phyloP scores from a whole-genome alignment of 2,113 vertebrate species.

The Fregetta grallaria region DNA sequence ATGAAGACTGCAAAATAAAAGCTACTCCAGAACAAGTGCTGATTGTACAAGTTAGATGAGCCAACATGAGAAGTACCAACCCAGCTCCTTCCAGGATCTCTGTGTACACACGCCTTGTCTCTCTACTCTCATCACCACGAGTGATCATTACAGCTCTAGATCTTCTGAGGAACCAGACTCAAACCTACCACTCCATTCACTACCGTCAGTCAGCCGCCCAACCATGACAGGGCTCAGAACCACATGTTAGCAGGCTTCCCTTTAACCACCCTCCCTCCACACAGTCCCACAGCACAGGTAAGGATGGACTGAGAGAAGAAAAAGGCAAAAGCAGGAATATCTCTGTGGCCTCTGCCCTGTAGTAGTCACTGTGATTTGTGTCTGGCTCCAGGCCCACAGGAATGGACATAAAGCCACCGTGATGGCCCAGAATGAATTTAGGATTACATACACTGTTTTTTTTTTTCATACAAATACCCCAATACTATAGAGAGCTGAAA shows the following conservation, averaged over 20 bases:
- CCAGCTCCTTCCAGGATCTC: not conserved
- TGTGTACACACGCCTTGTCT: not conserved
- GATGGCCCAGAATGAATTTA: not conserved
- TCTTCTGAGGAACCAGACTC: not conserved
- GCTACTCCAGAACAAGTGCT: not conserved
- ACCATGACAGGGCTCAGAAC: rapidly evolving
- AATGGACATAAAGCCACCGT: not conserved
- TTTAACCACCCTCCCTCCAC: not conserved
- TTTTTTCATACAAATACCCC: not conserved
- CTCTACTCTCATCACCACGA: not conserved
- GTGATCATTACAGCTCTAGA: not conserved
- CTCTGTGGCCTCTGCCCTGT: not conserved
- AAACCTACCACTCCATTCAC: not conserved
- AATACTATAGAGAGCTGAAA: not conserved
- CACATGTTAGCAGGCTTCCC: not conserved
- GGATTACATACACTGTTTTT: not conserved
- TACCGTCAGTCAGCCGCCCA: rapidly evolving
- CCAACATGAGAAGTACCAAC: not conserved
- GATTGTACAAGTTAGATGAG: not conserved
- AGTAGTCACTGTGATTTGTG: not conserved
- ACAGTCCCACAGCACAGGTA: not conserved
- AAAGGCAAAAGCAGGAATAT: not conserved
- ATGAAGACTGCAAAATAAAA: not conserved
- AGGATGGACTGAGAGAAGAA: not conserved
- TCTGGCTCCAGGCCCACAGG: not conserved